Percentiles rank a stretch among this genome's conserved stretches.
Conservation (phyloP, 1,140 invertebrate genomes). For the Forficula auricularia region DNA sequence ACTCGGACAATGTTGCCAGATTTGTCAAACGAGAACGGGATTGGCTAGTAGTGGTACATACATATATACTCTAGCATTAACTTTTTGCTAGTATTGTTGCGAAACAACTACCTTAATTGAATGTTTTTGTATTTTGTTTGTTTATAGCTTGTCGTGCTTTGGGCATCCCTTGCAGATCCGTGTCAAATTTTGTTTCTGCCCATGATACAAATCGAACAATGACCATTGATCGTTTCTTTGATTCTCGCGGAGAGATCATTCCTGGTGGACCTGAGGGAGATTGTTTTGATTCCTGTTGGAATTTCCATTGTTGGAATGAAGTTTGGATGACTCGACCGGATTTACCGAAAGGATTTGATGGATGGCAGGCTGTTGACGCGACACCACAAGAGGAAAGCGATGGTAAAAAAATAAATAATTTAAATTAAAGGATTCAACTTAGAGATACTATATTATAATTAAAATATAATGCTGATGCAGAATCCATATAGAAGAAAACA, state of each 20-base stretch:
- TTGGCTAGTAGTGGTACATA: too few relatives aligned
- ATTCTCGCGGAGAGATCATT: conserved; percentile 41
- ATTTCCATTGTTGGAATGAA: conserved; percentile 75
- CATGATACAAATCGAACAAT: conserved; percentile 55
- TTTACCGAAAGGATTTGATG: conserved; percentile 50
- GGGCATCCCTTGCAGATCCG: conserved; percentile 51
- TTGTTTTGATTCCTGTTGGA: conserved; percentile 46
- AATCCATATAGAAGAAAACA: too few relatives aligned
- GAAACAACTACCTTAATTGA: too few relatives aligned
- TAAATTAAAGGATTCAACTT: too few relatives aligned
- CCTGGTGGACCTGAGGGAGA: conserved; percentile 38
- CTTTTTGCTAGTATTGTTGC: too few relatives aligned
- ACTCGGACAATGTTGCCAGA: too few relatives aligned
- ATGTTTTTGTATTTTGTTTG: neutral
- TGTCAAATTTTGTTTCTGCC: conserved; percentile 60
- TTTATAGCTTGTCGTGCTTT: conserved; percentile 33
- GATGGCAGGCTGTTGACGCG: conserved; percentile 63
- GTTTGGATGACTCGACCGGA: conserved; percentile 64
- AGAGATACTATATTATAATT: too few relatives aligned
- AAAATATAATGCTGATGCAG: too few relatives aligned
- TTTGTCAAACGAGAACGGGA: too few relatives aligned
- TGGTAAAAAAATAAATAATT: conserved; percentile 18
- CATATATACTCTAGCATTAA: too few relatives aligned
- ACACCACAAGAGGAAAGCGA: conserved; percentile 59
- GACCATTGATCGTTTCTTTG: conserved; percentile 45